Evolutionary conservation across 2,797 vertebrate genomes (phyloP), one percentile per base, ranked within the genome.

Genomic region (Tenualosa thibaudeaui): DNA sequence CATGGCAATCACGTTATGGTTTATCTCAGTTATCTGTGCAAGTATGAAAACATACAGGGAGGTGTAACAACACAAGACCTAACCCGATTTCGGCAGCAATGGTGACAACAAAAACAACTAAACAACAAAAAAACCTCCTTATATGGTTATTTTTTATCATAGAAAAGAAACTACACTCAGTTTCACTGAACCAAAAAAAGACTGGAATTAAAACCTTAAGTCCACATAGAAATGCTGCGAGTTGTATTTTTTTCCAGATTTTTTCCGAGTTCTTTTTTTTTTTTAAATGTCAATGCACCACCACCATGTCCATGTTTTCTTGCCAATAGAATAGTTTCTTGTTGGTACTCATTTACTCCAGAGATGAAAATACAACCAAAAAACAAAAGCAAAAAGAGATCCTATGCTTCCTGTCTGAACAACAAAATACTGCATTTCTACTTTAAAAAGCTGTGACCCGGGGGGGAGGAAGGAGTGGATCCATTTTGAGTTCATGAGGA

Each of bases 341-440:
- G 71, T 78, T 78, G 71, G 43, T 46, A 46, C 71, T 78, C 40
- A 85, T 62, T 88, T 91, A 92, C 91, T 92, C 92, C 93, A 90
- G 92, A 96, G 95, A 93, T 93, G 93, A 95, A 95, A 96, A 94
- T 90, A 95, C 95, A 93, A 94, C 90, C 93, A 65, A 85, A 94
- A 92, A 15, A 82, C 53, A 90, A 94, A 65, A 89, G 12, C 50
- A 51, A 51, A 92, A 84, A 82, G 94, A 93, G 88, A 93, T 90
- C 92, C 94, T 95, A 95, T 88, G 94, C 92, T 95, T 94, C 95
- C 96, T 94, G 81, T 89, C 83, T 92, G 94, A 94, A 96, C 93
- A 94, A 96, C 94, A 94, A 96, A 97, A 97, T 95, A 96, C 96
- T 94, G 95, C 95, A 95, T 95, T 88, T 93, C 95, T 96, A 96